Evolutionary conservation across 1,140 invertebrate species (phyloP).

Genomic region (Drosophila baimaii): DNA sequence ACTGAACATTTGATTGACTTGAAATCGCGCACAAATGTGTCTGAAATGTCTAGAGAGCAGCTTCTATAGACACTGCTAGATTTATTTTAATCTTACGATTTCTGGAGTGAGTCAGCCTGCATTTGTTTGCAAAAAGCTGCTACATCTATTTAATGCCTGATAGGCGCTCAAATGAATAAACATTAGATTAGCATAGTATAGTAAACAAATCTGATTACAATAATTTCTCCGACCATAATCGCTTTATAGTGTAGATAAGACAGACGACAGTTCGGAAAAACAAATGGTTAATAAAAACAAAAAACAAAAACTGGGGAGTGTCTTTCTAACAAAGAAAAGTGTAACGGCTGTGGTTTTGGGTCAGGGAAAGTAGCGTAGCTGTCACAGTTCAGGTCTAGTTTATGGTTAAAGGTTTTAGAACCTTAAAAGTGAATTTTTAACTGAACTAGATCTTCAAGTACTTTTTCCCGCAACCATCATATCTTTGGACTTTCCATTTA

Average conservation of each 20-base stretch:
- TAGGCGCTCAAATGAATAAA: slow-evolving; percentile 11
- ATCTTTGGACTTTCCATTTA: slow-evolving; percentile 38
- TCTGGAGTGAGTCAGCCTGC: slow-evolving; percentile 7
- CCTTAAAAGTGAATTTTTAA: slow-evolving; percentile 51
- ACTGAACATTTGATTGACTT: slow-evolving; percentile 55
- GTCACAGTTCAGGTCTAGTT: slow-evolving; percentile 36
- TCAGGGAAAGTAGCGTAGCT: slow-evolving; percentile 51
- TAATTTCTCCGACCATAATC: slow-evolving; percentile 11
- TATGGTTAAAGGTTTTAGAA: slow-evolving; percentile 23
- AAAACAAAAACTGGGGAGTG: neutral
- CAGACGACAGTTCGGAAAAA: neutral
- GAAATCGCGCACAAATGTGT: slow-evolving; percentile 39
- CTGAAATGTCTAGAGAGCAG: slow-evolving; percentile 14
- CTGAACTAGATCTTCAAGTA: slow-evolving; percentile 15
- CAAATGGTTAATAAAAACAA: slow-evolving; percentile 15
- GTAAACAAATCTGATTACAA: slow-evolving; percentile 16
- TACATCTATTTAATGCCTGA: neutral
- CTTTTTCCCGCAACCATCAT: neutral
- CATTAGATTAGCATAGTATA: neutral
- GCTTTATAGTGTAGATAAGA: slow-evolving; percentile 1
- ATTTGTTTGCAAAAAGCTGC: neutral
- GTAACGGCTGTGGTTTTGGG: slow-evolving; percentile 32
- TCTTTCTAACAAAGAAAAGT: slow-evolving; percentile 42
- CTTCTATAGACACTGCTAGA: neutral
- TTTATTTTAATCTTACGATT: neutral